These are phyloP conservation scores for Stomatorhinus walkeri DNA, from an alignment of 2,797 vertebrate species.

Conservation along the genomic window DNA sequence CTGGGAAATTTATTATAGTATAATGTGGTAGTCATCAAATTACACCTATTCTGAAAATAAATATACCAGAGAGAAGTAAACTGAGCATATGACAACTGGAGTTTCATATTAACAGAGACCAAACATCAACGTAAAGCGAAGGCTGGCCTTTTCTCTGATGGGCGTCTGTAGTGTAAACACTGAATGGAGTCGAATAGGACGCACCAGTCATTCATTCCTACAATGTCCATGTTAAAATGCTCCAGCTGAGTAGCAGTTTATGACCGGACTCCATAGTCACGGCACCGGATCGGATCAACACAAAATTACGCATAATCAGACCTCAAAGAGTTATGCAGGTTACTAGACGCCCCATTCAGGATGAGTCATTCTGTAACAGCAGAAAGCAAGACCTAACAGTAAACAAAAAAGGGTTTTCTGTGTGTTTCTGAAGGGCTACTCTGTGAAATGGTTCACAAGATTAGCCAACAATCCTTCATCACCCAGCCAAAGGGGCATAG, in stretches of 20 bases:
- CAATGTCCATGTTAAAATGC: background rate
- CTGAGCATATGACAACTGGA: background rate
- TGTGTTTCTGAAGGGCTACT: background rate
- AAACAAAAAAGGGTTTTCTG: conserved; percentile 1
- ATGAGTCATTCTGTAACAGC: background rate
- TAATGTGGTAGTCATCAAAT: background rate
- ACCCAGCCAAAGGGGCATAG: background rate
- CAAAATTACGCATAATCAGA: background rate
- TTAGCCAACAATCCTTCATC: background rate
- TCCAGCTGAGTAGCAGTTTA: background rate
- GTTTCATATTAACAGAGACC: background rate
- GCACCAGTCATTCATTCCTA: background rate
- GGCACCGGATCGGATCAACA: background rate
- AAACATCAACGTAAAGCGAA: background rate
- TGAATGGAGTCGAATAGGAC: background rate
- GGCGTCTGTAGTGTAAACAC: background rate
- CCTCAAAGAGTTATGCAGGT: background rate
- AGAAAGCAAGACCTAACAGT: background rate
- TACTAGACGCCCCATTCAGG: background rate
- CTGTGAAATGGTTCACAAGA: background rate
- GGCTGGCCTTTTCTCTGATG: background rate
- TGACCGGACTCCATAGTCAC: background rate
- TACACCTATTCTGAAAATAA: background rate
- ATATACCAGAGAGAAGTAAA: background rate
- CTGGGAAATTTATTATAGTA: background rate